phyloP scores from a whole-genome alignment of 2,888 invertebrate genomes.

The Scaptomyza cyrtandrae region DNA sequence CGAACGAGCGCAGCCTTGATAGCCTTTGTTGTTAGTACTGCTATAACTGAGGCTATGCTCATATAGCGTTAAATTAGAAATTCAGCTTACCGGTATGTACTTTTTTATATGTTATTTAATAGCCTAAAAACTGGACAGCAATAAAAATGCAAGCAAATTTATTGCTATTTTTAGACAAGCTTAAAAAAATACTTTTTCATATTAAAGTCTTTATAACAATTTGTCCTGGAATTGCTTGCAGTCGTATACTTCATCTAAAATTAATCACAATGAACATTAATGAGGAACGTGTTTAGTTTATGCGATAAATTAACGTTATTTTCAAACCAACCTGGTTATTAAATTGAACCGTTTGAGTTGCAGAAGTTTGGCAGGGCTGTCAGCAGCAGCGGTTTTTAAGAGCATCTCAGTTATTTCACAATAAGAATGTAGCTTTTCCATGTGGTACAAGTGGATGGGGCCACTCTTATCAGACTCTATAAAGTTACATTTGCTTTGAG shows the following conservation, averaged over 20 bases:
- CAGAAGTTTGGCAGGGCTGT: conserved; percentile 1
- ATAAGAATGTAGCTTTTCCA: conserved; percentile 37
- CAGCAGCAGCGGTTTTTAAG: conserved; percentile 30
- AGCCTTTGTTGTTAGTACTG: conserved; percentile 11
- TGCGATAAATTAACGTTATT: conserved; percentile 18
- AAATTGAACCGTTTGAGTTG: conserved; percentile 37
- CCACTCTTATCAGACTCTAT: neutral
- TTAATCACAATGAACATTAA: conserved; percentile 63
- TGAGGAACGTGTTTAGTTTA: conserved; percentile 25
- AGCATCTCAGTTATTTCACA: conserved; percentile 33
- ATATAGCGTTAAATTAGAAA: conserved; percentile 74
- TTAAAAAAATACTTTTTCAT: conserved; percentile 23
- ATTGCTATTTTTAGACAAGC: conserved; percentile 21
- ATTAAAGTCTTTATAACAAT: neutral
- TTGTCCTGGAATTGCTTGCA: conserved; percentile 14
- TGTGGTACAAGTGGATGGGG: conserved; percentile 3
- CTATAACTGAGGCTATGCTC: conserved; percentile 41
- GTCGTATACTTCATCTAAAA: conserved; percentile 18
- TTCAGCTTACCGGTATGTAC: conserved; percentile 40
- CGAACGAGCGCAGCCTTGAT: conserved; percentile 27
- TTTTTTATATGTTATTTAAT: conserved; percentile 64
- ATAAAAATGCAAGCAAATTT: conserved; percentile 47
- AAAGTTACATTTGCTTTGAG: conserved; percentile 10
- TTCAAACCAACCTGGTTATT: conserved; percentile 41
- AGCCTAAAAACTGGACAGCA: conserved; percentile 46